Percentiles rank a stretch among this genome's conserved stretches.
Evolutionary conservation across 2,888 invertebrate genomes (phyloP).

Genomic region (Agrochola lychnidis): DNA sequence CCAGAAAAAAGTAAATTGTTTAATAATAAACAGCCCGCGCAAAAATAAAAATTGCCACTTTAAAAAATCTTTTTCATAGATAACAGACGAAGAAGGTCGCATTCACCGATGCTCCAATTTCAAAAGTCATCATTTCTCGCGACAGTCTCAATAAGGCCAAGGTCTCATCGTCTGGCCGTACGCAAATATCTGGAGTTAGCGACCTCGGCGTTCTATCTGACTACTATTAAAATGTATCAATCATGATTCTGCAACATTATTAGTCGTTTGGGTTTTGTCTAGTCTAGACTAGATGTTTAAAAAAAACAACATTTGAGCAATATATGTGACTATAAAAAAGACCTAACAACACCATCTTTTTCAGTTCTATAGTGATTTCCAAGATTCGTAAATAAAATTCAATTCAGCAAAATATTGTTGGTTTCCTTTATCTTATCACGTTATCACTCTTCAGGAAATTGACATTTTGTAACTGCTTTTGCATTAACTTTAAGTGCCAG

Average conservation of each 20-base stretch:
- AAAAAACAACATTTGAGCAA: neutral
- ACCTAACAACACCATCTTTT: neutral
- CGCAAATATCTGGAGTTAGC: slow-evolving; percentile 61
- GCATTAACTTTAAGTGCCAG: neutral
- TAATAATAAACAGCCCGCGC: neutral
- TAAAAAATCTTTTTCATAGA: slow-evolving; percentile 6
- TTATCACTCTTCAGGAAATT: neutral
- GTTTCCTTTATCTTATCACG: too few relatives aligned
- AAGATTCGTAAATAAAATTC: neutral
- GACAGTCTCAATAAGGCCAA: slow-evolving; percentile 64
- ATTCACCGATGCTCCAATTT: slow-evolving; percentile 51
- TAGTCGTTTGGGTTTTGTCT: slow-evolving; percentile 12
- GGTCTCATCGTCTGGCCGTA: slow-evolving; percentile 53
- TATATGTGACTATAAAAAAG: too few relatives aligned
- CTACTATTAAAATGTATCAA: slow-evolving; percentile 49
- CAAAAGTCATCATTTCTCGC: slow-evolving; percentile 56
- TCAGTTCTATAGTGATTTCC: neutral
- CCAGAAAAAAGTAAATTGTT: neutral
- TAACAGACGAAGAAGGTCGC: slow-evolving; percentile 39
- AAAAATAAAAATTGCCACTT: slow-evolving; percentile 12
- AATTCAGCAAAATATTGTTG: neutral
- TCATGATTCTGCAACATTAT: slow-evolving; percentile 50
- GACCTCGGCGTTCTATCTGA: slow-evolving; percentile 59
- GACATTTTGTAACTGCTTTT: neutral
- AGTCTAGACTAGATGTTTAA: slow-evolving; percentile 4